Percentiles rank a stretch among this genome's conserved stretches.
Conservation (phyloP, 2,888 invertebrate species). For the Hymenopus coronatus region DNA sequence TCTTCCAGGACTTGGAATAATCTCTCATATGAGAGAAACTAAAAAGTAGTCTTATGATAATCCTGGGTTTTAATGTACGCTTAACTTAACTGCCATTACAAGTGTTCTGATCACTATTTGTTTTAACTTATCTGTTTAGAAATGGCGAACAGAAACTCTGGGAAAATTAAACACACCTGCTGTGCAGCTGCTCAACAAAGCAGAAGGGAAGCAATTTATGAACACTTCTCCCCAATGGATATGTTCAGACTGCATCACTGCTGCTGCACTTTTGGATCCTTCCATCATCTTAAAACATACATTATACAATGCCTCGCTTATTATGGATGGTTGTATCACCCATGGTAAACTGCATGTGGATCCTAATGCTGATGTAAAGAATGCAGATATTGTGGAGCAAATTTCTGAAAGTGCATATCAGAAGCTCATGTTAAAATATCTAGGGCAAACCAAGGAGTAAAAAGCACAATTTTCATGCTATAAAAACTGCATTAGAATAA, state of each 20-base stretch:
- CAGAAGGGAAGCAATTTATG: slow-evolving; percentile 43
- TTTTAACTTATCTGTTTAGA: slow-evolving; percentile 42
- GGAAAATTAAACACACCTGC: slow-evolving; percentile 46
- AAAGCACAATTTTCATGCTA: too few species aligned
- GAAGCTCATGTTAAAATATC: background rate
- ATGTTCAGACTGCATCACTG: slow-evolving; percentile 5
- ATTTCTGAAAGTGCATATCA: background rate
- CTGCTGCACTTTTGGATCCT: background rate
- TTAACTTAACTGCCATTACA: too few species aligned
- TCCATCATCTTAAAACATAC: background rate
- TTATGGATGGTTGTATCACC: background rate
- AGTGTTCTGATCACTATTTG: too few species aligned
- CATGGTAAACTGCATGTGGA: too few species aligned
- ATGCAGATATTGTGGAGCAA: too few species aligned
- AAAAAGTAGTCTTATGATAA: too few species aligned
- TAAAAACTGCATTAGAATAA: too few species aligned
- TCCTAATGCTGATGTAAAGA: too few species aligned
- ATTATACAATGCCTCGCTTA: background rate
- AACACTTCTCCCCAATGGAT: background rate
- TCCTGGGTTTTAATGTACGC: too few species aligned
- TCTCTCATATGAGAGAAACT: too few species aligned
- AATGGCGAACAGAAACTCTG: slow-evolving; percentile 53
- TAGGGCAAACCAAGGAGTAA: too few species aligned
- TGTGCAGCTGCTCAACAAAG: slow-evolving; percentile 52
- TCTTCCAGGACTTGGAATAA: too few species aligned